Evolutionary conservation across 2,113 vertebrate species (phyloP).

Genomic region (Gracilinanus agilis): DNA sequence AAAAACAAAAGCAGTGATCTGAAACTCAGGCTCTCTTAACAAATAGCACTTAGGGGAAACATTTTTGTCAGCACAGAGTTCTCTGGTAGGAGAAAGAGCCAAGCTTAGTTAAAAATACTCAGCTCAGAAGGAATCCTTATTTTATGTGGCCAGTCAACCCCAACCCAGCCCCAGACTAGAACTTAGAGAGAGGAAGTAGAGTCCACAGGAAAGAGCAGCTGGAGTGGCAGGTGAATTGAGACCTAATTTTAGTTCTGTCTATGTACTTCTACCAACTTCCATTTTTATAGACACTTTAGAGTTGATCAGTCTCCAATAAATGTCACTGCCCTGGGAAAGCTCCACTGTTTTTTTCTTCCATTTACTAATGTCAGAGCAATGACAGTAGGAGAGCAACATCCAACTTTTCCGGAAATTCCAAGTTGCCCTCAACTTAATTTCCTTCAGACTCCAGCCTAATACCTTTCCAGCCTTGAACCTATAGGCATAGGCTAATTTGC

Average conservation of each 20-base stretch:
- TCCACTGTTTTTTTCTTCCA: background rate
- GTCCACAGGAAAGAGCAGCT: slow-evolving; percentile 5
- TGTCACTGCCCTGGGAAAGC: background rate
- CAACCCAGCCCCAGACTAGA: background rate
- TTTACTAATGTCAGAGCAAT: background rate
- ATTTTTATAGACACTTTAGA: background rate
- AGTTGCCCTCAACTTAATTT: background rate
- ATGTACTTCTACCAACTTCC: background rate
- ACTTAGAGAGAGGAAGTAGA: background rate
- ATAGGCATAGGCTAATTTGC: background rate
- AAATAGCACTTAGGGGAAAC: slow-evolving; percentile 35
- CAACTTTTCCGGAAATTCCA: slow-evolving; percentile 39
- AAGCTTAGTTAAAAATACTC: background rate
- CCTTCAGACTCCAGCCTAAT: background rate
- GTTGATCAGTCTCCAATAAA: background rate
- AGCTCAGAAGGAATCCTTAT: background rate
- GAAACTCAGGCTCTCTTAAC: slow-evolving; percentile 24
- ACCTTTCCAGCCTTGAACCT: slow-evolving; percentile 11
- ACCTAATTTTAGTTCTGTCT: background rate
- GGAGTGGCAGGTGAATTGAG: background rate
- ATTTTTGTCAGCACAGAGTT: slow-evolving; percentile 40
- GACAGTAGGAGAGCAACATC: slow-evolving; percentile 7
- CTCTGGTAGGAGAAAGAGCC: background rate
- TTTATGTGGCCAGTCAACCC: background rate
- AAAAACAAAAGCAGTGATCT: slow-evolving; percentile 49